Evolutionary conservation across 2,113 vertebrate genomes (phyloP), one percentile per base, ranked within the genome.

Genomic region (Lophura nycthemera): DNA sequence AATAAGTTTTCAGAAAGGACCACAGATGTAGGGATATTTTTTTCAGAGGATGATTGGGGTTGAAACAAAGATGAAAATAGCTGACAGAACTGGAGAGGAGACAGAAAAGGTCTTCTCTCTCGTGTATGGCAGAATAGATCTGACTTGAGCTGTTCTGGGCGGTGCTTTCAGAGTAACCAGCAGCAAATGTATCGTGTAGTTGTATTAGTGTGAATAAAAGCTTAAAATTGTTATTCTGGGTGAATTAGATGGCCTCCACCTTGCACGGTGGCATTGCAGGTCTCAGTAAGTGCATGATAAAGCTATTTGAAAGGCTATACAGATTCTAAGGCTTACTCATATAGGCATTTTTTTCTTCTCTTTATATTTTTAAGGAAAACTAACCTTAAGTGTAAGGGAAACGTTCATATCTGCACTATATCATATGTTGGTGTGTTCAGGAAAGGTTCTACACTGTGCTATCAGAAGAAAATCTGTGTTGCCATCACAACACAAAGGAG

Each of bases 281-380:
- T 4, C 30, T 20, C 43, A 64, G 11, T 22, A 69, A 48, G 42
- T 14, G 15, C 13, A 12, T 3, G 36, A 13, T 19, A 7, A 76
- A 25, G 40, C 22, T 19, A 0, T 74, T 40, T 69, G 63, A 63
- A 50, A 40, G 4, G 5, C 20, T 71, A 38, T 43, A n/a, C 59
- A 73, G 34, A 69, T 70, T 40, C 65, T 86, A 57, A 67, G 38
- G 19, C 14, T 2, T 11, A 18, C 4, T 32, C 13, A 3, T 8
- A 3, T 0, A 30, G 42, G 52, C 36, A 0, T 38, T 40, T 2
- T 19, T 3, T 47, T 25, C 6, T 19, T 45, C 56, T 29, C 4
- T 2, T 66, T 29, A 1, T 11, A 48, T 70, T 72, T 86, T 34
- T 21, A 10, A 69, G 40, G 16, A 38, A 66, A 88, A 16, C 50